Percentiles rank a stretch among this genome's conserved stretches.
Conservation (phyloP, 2,797 vertebrate genomes). For the Halcyon chelicuti region DNA sequence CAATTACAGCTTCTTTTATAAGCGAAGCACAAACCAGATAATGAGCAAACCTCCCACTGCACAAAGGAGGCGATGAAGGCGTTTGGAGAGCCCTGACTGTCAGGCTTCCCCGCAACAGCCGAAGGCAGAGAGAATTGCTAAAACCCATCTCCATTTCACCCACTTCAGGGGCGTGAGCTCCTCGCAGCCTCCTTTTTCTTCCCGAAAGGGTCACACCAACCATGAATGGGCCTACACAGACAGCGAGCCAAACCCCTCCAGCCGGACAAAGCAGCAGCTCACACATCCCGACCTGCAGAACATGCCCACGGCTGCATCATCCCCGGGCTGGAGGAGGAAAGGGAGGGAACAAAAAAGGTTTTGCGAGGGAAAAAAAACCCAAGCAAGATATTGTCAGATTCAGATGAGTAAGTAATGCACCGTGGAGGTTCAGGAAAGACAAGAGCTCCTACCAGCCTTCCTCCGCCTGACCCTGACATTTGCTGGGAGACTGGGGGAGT, state of each 20-base stretch:
- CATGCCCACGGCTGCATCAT: background rate
- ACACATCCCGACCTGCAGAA: background rate
- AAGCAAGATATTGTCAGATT: background rate
- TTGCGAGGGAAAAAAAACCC: background rate
- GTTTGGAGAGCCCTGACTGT: background rate
- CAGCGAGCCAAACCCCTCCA: background rate
- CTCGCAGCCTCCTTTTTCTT: background rate
- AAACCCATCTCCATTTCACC: constrained; percentile 41
- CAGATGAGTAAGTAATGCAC: background rate
- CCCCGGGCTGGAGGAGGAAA: background rate
- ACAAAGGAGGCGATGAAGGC: constrained; percentile 40
- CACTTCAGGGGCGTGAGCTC: constrained; percentile 19
- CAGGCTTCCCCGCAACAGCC: constrained; percentile 10
- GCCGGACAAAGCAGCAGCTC: constrained; percentile 7
- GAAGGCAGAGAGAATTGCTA: constrained; percentile 18
- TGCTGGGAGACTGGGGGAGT: background rate
- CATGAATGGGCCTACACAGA: background rate
- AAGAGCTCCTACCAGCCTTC: background rate
- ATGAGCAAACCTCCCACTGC: constrained; percentile 53
- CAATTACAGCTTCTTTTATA: constrained; percentile 54
- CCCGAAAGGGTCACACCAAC: constrained; percentile 5
- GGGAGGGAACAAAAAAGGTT: background rate
- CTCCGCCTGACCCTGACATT: background rate
- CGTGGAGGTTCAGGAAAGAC: background rate
- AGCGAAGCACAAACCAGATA: constrained; percentile 42